These are phyloP conservation scores for Unio pictorum DNA, from an alignment of 2,888 invertebrate genomes.

Conservation along the genomic window DNA sequence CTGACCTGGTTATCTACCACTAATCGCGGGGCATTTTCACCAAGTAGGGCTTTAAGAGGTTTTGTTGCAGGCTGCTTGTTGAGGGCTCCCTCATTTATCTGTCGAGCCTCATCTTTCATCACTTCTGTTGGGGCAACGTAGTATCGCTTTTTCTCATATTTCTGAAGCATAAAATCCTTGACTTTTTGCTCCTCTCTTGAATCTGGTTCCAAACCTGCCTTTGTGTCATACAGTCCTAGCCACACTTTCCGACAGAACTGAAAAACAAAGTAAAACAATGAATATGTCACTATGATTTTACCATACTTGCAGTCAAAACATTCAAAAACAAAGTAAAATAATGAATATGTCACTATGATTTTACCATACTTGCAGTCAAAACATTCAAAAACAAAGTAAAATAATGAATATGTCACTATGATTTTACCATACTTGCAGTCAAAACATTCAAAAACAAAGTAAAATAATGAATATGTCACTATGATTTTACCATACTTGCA, in stretches of 20 bases:
- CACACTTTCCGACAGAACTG: conserved; percentile 90
- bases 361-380: no score
- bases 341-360: no score
- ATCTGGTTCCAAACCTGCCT: conserved; percentile 75
- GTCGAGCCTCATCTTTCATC: conserved; percentile 68
- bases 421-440: no score
- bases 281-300: not conserved
- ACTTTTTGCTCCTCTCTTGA: conserved; percentile 91
- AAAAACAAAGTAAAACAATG: conserved; percentile 23
- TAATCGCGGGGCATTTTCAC: conserved; percentile 64
- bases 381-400: no score
- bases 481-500: no score
- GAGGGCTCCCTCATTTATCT: conserved; percentile 62
- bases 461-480: no score
- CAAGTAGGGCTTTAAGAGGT: conserved; percentile 70
- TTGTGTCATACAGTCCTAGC: conserved; percentile 85
- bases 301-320: no score
- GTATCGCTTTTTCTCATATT: conserved; percentile 92
- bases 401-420: no score
- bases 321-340: no score
- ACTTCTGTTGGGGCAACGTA: conserved; percentile 74
- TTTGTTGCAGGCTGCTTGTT: conserved; percentile 67
- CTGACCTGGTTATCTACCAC: conserved; percentile 37
- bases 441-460: no score
- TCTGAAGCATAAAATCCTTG: conserved; percentile 93